Conservation (phyloP, 2,888 invertebrate species). For the Pasiphila rectangulata region DNA sequence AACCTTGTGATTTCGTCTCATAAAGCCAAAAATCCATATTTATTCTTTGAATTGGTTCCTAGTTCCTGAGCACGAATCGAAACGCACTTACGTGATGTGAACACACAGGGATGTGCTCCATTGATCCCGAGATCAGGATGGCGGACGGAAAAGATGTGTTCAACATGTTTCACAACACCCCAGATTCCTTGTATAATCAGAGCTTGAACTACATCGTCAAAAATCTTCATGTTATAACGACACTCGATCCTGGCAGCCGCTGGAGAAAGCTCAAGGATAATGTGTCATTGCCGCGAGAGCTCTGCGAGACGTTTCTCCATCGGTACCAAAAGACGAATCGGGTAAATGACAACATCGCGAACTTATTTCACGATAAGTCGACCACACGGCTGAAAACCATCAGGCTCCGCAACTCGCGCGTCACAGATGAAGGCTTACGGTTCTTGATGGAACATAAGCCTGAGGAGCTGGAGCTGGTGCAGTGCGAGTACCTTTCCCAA, state of each 20-base stretch:
- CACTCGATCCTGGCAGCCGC: conserved; percentile 63
- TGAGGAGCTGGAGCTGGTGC: conserved; percentile 86
- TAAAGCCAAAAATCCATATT: too few species aligned
- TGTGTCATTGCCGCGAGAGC: conserved; percentile 84
- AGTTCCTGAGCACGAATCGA: too few species aligned
- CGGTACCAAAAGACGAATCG: conserved; percentile 78
- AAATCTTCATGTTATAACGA: conserved; percentile 83
- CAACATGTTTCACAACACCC: conserved; percentile 60
- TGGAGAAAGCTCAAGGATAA: conserved; percentile 80
- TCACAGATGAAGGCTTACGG: conserved; percentile 86
- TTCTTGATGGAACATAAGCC: conserved; percentile 87
- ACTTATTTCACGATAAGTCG: conserved; percentile 85
- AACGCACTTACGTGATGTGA: conserved; percentile 18
- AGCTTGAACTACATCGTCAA: conserved; percentile 83
- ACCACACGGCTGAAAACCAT: conserved; percentile 86
- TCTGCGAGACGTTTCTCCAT: conserved; percentile 85
- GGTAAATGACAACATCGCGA: conserved; percentile 85
- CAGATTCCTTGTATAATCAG: conserved; percentile 83
- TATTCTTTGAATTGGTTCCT: too few species aligned
- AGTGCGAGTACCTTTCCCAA: conserved; percentile 85
- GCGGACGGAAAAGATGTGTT: conserved; percentile 45
- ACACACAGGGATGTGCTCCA: conserved; percentile 5
- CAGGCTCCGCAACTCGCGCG: conserved; percentile 84
- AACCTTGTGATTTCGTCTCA: conserved; percentile 10
- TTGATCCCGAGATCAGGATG: conserved; percentile 44